Conservation (phyloP, 2,797 vertebrate genomes). For the Urosaurus nigricauda region DNA sequence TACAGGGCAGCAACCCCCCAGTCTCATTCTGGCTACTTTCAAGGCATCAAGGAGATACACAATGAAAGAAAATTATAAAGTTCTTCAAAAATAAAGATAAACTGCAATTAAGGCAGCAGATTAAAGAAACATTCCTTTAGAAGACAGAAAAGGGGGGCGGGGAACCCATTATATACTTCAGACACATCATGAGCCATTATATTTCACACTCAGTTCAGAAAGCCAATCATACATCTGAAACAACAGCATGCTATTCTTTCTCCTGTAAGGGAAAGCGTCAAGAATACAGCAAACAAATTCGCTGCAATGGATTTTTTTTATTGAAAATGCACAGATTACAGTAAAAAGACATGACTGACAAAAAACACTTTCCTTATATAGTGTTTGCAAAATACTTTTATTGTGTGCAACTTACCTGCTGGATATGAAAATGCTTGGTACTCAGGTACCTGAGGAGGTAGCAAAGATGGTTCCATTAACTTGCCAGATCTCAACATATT, state of each 20-base stretch:
- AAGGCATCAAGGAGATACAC: conserved; percentile 17
- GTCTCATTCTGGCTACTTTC: conserved; percentile 38
- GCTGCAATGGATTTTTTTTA: conserved; percentile 79
- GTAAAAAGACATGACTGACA: conserved; percentile 64
- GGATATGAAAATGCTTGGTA: conserved; percentile 89
- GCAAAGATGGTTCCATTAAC: conserved; percentile 71
- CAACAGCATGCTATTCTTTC: conserved; percentile 58
- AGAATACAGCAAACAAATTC: conserved; percentile 82
- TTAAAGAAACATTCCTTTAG: conserved; percentile 51
- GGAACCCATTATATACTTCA: conserved; percentile 39
- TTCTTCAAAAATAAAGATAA: conserved; percentile 51
- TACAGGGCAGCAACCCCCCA: conserved; percentile 38
- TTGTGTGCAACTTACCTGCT: conserved; percentile 85
- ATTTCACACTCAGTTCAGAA: conserved; percentile 53
- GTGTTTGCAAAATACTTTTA: conserved; percentile 66
- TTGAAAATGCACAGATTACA: conserved; percentile 77
- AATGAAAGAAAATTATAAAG: conserved; percentile 51
- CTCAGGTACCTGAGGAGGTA: conserved; percentile 86
- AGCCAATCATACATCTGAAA: conserved; percentile 60
- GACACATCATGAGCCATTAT: conserved; percentile 45
- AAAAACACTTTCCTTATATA: conserved; percentile 66
- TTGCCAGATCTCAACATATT: conserved; percentile 87
- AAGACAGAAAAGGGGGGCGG: conserved; percentile 42
- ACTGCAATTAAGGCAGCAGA: conserved; percentile 46
- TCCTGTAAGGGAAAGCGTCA: conserved; percentile 71